Evolutionary conservation across 2,797 vertebrate species (phyloP), one percentile per base, ranked within the genome.

Genomic region (Sitta carolinensis): DNA sequence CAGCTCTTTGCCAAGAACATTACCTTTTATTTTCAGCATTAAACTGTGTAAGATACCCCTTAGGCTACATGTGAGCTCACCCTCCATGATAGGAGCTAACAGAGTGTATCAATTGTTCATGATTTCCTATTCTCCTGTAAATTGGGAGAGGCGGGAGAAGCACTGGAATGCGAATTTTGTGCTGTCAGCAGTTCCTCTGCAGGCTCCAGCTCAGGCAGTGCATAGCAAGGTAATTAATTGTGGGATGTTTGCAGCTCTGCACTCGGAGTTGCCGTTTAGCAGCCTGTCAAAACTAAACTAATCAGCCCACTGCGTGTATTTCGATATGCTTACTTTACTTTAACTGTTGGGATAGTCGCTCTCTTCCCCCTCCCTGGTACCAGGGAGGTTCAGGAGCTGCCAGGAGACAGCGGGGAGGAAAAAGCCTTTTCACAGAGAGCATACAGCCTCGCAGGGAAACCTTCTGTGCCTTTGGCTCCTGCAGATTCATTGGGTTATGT

Each of bases 81-180:
- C 97, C 97, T 97, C 97, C 96, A 96, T 98, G 98, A 98, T 98
- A 97, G 98, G 97, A 98, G 98, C 98, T 98, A 99, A 98, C 98
- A 97, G 98, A 98, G 98, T 98, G 98, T 98, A 98, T 98, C 98
- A 98, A 96, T 98, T 98, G 98, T 98, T 98, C 98, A 97, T 98
- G 98, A 98, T 98, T 98, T 98, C 98, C 98, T 97, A 98, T 98
- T 98, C 98, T 98, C 97, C 97, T 97, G 98, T 98, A 98, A 98
- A 98, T 98, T 98, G 98, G 97, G 98, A 98, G 96, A 98, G 97
- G 97, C 97, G 91, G 96, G 94, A 94, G 95, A 80, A 77, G 97
- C 97, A 97, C 95, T 97, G 96, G 97, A 74, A 98, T 96, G 98
- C 18, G 97, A 98, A 98, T 98, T 98, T 43, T 97, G 97, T 98